Evolutionary conservation across 2,113 vertebrate species (phyloP), one percentile per base, ranked within the genome.

Genomic region (Phrynosoma blainvillii): DNA sequence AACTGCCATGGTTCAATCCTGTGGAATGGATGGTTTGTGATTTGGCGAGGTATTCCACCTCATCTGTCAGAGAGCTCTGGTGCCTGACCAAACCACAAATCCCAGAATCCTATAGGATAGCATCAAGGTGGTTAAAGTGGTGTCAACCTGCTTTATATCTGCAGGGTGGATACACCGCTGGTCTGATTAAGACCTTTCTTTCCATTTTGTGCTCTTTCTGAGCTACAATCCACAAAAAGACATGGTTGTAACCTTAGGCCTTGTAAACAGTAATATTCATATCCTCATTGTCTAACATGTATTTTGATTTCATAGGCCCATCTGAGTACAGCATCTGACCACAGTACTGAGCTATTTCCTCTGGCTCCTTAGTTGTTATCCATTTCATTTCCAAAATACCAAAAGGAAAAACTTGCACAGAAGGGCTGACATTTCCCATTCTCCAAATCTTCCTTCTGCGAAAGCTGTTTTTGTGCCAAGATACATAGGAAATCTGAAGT

Each of bases 351-450:
- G 73, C 30, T 84, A 88, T 73, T 89, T 84, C 82, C 82, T 59
- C 74, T 32, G 75, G 79, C 88, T 89, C 74, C 62, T 70, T 27
- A 12, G 47, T 40, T 83, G 30, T 81, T 82, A 82, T 85, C 80
- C 74, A 56, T 86, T 82, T 86, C 62, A 86, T 70, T 78, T 86
- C 62, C 79, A 89, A 78, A 83, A 78, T n/a, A 71, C 32, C 80
- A 59, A 82, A 62, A 77, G 79, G 84, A 82, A 83, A 86, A 71
- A 82, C 84, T 86, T 83, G 84, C 84, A 86, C 79, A 89, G 74
- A 82, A 86, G 79, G 84, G 80, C 73, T 89, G 88, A 71, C 84
- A 83, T 83, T 83, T 89, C 79, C 84, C 62, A 86, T 78, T 90
- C 89, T 90, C 74, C 70, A 52, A 79, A 23, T 87, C 88, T 68